Evolutionary conservation across 1,140 invertebrate genomes (phyloP), one percentile per base, ranked within the genome.

Genomic region (Calephelis nemesis): DNA sequence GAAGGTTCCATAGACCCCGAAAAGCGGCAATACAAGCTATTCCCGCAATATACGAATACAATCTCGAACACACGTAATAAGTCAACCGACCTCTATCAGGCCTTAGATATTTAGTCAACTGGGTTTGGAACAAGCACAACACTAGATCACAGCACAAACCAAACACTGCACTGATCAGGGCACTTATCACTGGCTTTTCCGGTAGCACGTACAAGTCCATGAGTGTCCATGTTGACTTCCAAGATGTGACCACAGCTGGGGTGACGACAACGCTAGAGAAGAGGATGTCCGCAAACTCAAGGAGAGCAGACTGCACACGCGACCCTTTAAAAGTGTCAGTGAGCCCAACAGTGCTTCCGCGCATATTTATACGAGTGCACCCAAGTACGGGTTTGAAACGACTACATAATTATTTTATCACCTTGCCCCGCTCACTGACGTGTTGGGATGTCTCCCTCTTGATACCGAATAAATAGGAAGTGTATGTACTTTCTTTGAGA

Each of bases 181-280:
- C 93, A 77, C 95, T 96, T 5, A 93, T 71, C 0, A 94, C 82
- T 11, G 87, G 80, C 39, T 94, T 81, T 0, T 92, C 85, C 1
- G 95, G 95, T 54, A 94, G 94, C 30, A 97, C 92, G 81, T 96
- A 95, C 30, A 94, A 78, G 70, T 95, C 95, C 93, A 96, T 95
- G n/a, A 98, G 93, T 54, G 94, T 93, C 96, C 96, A 98, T 40
- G 96, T 96, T 64, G 96, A 96, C 45, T 97, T 93, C 97, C 97
- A 98, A 82, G 97, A 97, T 63, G 94, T 94, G 9, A 98, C 96
- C 3, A 97, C 96, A 11, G 95, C 93, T 9, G 97, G 96, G 0
- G 95, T 95, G 5, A 97, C 94, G 10, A 97, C 92, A 1, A 94
- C 78, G 52, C 95, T 94, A 5, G 96, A 95, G 77, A 97, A 93